These are phyloP conservation scores for Thaumetopoea pityocampa DNA, from an alignment of 1,140 invertebrate species.

Conservation along the genomic window DNA sequence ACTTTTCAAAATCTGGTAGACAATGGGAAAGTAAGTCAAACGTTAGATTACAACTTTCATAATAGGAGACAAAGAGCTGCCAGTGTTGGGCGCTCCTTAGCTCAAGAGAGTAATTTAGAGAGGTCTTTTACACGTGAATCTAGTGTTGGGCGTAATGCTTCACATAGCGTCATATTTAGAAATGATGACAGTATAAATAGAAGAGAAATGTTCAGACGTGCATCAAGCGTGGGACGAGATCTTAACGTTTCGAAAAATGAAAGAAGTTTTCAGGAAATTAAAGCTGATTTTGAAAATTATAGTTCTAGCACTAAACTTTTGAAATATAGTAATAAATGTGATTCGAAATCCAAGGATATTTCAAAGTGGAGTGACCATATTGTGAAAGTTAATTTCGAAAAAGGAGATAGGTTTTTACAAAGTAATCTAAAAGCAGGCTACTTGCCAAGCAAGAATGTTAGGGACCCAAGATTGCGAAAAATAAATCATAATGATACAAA, in stretches of 20 bases:
- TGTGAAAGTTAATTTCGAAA: conserved; percentile 21
- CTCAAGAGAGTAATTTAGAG: no score
- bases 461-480: conserved; percentile 41
- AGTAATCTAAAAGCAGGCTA: conserved; percentile 8
- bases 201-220: conserved; percentile 36
- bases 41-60: conserved; percentile 31
- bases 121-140: no score
- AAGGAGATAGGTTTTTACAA: conserved; percentile 3
- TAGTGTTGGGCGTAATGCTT: conserved; percentile 12
- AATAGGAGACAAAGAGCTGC: conserved; percentile 43
- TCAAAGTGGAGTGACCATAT: conserved; percentile 1
- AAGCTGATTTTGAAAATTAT: conserved; percentile 51
- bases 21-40: conserved; percentile 11
- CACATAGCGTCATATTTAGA: conserved; percentile 13
- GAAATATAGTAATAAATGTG: conserved; percentile 9
- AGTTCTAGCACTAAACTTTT: conserved; percentile 22
- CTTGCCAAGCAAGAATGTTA: conserved; percentile 31
- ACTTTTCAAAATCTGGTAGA: conserved; percentile 41
- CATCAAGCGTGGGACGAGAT: conserved; percentile 57
- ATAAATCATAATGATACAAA: conserved; percentile 20
- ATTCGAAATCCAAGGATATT: conserved; percentile 4
- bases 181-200: neutral
- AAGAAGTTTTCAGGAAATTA: conserved; percentile 48
- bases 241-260: conserved; percentile 17
- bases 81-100: conserved; percentile 47